Evolutionary conservation across 2,113 vertebrate species (phyloP).

Genomic region (Colossoma macropomum): DNA sequence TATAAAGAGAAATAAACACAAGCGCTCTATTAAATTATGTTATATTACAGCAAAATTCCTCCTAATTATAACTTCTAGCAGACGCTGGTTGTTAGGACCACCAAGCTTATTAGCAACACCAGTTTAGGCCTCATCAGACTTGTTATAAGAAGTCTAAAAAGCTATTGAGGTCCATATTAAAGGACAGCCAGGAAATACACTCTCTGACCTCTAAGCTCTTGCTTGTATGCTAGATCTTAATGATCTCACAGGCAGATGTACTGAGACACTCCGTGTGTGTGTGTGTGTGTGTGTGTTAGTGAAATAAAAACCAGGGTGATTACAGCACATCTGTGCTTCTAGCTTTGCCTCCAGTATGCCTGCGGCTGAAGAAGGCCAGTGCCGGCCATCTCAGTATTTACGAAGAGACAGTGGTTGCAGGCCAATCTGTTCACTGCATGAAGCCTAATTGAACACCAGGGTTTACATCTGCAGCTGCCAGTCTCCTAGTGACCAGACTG

Average conservation of each 20-base stretch:
- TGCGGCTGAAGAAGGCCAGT: slow-evolving; percentile 35
- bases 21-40: neutral
- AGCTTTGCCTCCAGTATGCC: slow-evolving; percentile 34
- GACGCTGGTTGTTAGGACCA: neutral
- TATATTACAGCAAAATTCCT: neutral
- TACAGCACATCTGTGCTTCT: slow-evolving; percentile 52
- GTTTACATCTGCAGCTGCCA: slow-evolving; percentile 50
- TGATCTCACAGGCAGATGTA: slow-evolving; percentile 36
- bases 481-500: slow-evolving; percentile 9
- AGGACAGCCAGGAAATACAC: neutral
- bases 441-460: slow-evolving; percentile 64
- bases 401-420: slow-evolving; percentile 16
- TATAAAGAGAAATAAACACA: slow-evolving; percentile 71
- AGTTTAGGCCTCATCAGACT: slow-evolving; percentile 17
- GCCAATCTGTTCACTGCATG: slow-evolving; percentile 74
- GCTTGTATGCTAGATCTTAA: slow-evolving; percentile 32
- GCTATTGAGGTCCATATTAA: neutral
- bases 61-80: too few relatives aligned
- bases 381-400: slow-evolving; percentile 32
- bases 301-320: slow-evolving; percentile 45
- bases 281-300: slow-evolving; percentile 22
- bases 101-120: neutral
- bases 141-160: slow-evolving; percentile 7
- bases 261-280: slow-evolving; percentile 34
- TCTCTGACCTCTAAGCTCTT: neutral